Base-by-base conservation (phyloP, 2,113 vertebrate genomes). In the Planiliza haematocheilus region DNA sequence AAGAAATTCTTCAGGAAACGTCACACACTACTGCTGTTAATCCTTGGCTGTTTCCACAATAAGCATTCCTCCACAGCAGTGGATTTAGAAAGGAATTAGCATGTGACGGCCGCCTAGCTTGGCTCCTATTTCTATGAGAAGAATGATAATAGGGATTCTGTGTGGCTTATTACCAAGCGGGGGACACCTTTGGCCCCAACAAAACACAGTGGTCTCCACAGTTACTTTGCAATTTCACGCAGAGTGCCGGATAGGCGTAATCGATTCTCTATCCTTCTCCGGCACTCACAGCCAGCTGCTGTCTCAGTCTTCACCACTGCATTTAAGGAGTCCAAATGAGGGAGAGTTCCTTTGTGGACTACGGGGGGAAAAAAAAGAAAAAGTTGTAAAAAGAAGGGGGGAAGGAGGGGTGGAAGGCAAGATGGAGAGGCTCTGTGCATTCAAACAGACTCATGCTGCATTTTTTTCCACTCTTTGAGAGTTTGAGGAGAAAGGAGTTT, bases 221-320 rank as follows among this genome's bases (percentile, higher is more conserved):
- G 87, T 86, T 74, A 86, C 79, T 85, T 80, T 88, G 60, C 84
- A 72, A 91, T 91, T 92, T 91, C 86, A 91, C 42, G 17, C 83
- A 56, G 82, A 59, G 78, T 30, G 80, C 45, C 41, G 70, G 61
- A 81, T 38, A 70, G 84, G 69, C 76, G 46, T 71, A 90, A 91
- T 89, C 76, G 78, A 89, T 84, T 85, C 79, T 85, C 72, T 84
- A 51, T 78, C 77, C 70, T 62, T 73, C 72, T 70, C 66, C 43
- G 82, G 79, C 87, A 36, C 64, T 81, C 84, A 70, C 58, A 60
- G 70, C 77, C 85, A 82, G 87, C 85, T 85, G 81, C 70, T 50
- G 74, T 69, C 61, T 82, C 78, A 60, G 65, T 20, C 69, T 51
- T 57, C 73, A 24, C 14, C 16, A 43, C 83, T 75, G 82, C 77